Conservation (phyloP, 2,888 invertebrate genomes). For the Yponomeuta sedellus region DNA sequence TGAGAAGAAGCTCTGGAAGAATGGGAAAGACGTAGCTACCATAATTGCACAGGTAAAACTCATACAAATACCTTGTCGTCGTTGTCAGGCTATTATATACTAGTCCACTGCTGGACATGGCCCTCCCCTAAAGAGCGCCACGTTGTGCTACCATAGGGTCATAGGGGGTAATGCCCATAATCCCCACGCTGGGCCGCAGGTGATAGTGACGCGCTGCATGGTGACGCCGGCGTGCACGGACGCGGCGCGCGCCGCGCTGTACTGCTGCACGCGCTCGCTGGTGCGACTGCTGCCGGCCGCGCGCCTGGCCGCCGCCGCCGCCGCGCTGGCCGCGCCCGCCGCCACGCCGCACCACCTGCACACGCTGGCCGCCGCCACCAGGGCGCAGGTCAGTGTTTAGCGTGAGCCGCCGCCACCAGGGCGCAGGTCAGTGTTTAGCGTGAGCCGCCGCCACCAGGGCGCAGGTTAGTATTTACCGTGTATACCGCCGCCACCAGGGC, state of each 20-base stretch:
- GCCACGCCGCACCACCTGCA: constrained; percentile 81
- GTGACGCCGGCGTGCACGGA: constrained; percentile 45
- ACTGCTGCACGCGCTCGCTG: constrained; percentile 50
- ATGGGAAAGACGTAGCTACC: constrained; percentile 62
- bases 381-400: constrained; percentile 29
- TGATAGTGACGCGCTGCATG: constrained; percentile 67
- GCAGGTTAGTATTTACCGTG: constrained; percentile 66
- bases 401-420: constrained; percentile 23
- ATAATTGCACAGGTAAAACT: constrained; percentile 63
- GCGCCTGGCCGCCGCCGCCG: constrained; percentile 40
- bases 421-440: constrained; percentile 67
- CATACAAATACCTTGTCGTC: too few species aligned
- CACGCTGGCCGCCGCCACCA: constrained; percentile 73
- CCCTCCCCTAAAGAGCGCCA: too few species aligned
- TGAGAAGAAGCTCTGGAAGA: constrained; percentile 67
- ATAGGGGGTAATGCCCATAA: too few species aligned
- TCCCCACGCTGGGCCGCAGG: too few species aligned
- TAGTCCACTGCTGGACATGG: too few species aligned
- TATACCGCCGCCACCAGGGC: constrained; percentile 17
- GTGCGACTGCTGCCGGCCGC: constrained; percentile 32
- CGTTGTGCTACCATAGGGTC: too few species aligned
- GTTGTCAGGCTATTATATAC: too few species aligned
- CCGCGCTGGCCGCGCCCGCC: constrained; percentile 68
- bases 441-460: constrained; percentile 20
- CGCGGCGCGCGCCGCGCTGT: constrained; percentile 40